These are phyloP conservation scores for Callopanchax toddi DNA, from an alignment of 2,113 vertebrate species.

Conservation along the genomic window DNA sequence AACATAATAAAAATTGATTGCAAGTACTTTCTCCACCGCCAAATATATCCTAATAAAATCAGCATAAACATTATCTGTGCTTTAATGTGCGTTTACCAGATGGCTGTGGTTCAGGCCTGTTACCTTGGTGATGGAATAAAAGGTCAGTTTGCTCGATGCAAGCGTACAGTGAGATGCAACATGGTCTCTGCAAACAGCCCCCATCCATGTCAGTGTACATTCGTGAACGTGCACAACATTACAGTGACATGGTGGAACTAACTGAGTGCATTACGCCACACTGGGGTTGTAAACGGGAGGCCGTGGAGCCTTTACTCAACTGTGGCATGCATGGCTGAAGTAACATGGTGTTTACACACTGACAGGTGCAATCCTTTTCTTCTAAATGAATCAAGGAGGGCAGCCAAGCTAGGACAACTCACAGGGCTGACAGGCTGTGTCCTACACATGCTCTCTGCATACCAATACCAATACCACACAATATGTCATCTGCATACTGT, in stretches of 20 bases:
- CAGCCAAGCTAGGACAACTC: slow-evolving; percentile 10
- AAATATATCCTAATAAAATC: slow-evolving; percentile 57
- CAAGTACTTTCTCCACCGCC: slow-evolving; percentile 28
- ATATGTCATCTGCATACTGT: neutral
- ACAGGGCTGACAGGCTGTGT: slow-evolving; percentile 13
- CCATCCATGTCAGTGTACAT: slow-evolving; percentile 13
- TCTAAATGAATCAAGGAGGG: slow-evolving; percentile 15
- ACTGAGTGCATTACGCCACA: neutral
- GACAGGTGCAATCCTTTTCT: slow-evolving; percentile 28
- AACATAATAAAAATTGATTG: slow-evolving; percentile 71
- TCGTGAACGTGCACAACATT: slow-evolving; percentile 7
- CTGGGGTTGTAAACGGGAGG: slow-evolving; percentile 11
- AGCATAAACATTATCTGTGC: slow-evolving; percentile 9
- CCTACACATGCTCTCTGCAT: slow-evolving; percentile 1
- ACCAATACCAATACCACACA: slow-evolving; percentile 13
- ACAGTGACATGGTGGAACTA: slow-evolving; percentile 19
- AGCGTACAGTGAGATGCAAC: neutral
- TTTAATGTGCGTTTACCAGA: slow-evolving; percentile 28
- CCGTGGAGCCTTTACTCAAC: neutral
- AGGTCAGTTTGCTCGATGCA: slow-evolving; percentile 56
- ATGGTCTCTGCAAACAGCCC: slow-evolving; percentile 2
- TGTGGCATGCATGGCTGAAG: no score
- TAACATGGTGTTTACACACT: neutral
- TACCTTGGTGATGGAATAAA: slow-evolving; percentile 73
- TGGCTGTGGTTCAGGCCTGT: slow-evolving; percentile 49